Evolutionary conservation across 2,113 vertebrate species (phyloP).

Genomic region (Jacana jacana): DNA sequence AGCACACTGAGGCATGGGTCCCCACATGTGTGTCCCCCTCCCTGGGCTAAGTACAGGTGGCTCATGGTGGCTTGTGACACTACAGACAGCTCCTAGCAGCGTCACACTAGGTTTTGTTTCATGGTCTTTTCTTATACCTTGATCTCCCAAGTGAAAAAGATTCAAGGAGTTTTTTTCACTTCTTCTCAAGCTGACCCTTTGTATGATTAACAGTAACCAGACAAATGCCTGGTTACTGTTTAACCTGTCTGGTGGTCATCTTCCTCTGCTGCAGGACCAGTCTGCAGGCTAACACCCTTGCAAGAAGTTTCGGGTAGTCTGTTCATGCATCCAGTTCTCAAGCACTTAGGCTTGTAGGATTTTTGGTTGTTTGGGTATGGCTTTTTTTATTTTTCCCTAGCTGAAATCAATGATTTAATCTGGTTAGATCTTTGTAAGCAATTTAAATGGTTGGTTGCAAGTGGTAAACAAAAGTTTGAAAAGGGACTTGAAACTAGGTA

Average conservation of each 20-base stretch:
- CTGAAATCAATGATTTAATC: background rate
- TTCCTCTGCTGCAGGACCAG: background rate
- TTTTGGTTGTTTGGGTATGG: background rate
- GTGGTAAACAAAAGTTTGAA: background rate
- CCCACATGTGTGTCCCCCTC: background rate
- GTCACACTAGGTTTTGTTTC: background rate
- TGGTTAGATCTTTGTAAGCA: background rate
- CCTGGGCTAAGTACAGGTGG: background rate
- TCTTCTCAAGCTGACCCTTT: background rate
- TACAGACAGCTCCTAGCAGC: background rate
- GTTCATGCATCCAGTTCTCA: background rate
- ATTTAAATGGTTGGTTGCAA: background rate
- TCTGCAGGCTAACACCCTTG: background rate
- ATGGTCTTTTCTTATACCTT: background rate
- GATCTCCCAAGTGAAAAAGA: background rate
- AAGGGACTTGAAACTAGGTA: background rate
- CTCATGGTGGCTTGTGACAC: rapidly evolving
- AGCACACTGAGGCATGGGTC: rapidly evolving
- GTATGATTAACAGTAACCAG: background rate
- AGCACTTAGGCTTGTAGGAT: background rate
- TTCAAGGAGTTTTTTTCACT: background rate
- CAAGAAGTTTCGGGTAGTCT: background rate
- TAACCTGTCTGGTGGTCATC: background rate
- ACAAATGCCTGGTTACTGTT: background rate
- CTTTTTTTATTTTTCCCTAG: background rate